phyloP scores from a whole-genome alignment of 2,888 invertebrate species.

The Trachelus iudaicus region DNA sequence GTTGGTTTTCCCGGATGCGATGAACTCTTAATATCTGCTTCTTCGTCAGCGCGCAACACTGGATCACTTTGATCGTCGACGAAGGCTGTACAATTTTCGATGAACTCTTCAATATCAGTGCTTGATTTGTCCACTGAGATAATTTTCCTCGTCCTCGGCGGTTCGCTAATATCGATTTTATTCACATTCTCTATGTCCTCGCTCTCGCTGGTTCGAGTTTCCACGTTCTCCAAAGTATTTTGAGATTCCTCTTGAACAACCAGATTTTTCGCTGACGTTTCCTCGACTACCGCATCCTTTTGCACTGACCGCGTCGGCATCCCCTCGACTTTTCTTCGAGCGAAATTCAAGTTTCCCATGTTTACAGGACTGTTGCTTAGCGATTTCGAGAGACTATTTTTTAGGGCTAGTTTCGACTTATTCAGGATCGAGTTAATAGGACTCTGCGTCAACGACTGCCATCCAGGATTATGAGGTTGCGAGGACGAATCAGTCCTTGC shows the following conservation, averaged over 20 bases:
- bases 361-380: slow-evolving; percentile 52
- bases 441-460: slow-evolving; percentile 48
- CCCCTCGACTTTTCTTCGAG: slow-evolving; percentile 25
- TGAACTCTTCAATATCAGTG: slow-evolving; percentile 14
- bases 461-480: slow-evolving; percentile 31
- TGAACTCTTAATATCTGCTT: background rate
- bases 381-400: slow-evolving; percentile 51
- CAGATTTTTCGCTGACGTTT: slow-evolving; percentile 23
- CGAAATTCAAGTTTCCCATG: slow-evolving; percentile 40
- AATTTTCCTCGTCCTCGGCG: background rate
- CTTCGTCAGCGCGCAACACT: background rate
- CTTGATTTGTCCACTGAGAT: slow-evolving; percentile 15
- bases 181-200: background rate
- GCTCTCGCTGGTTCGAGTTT: background rate
- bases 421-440: slow-evolving; percentile 51
- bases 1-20: background rate
- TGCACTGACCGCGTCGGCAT: slow-evolving; percentile 10
- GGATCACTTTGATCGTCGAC: background rate
- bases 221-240: background rate
- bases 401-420: slow-evolving; percentile 47
- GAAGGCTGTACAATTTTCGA: background rate
- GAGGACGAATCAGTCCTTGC: slow-evolving; percentile 7
- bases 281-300: slow-evolving; percentile 20
- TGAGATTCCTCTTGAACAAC: background rate
- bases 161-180: background rate